A percentile compares a stretch with the other conserved stretches of the same genome.
These are phyloP conservation scores for Smutsia gigantea DNA, from an alignment of 2,797 vertebrate species.

Conservation along the genomic window DNA sequence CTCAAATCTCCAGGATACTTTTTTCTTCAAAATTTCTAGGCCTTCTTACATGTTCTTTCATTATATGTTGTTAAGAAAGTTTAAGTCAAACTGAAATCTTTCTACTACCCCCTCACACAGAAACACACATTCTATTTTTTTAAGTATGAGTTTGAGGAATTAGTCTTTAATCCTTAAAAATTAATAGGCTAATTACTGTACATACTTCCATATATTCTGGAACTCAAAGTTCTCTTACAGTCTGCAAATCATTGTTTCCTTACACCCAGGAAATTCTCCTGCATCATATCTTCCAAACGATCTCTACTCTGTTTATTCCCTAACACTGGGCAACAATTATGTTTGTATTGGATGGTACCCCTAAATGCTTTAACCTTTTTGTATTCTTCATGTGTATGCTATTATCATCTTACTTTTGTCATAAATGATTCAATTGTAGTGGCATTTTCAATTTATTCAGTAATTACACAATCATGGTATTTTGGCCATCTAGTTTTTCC, in stretches of 20 bases:
- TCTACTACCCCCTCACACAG: rapidly evolving
- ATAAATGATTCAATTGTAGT: not conserved
- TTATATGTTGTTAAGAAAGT: not conserved
- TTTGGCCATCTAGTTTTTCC: not conserved
- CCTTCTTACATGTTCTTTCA: not conserved
- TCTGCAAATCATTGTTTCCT: not conserved
- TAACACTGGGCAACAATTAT: not conserved
- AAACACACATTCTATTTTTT: not conserved
- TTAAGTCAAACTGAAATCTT: not conserved
- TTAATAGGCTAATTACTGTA: not conserved
- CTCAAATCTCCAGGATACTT: not conserved
- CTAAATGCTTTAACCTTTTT: not conserved
- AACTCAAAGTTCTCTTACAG: not conserved
- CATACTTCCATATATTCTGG: not conserved
- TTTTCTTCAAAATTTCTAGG: not conserved
- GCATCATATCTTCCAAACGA: not conserved
- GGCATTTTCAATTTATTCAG: not conserved
- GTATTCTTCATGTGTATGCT: not conserved
- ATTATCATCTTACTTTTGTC: not conserved
- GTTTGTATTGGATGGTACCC: not conserved
- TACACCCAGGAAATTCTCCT: not conserved
- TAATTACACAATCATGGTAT: not conserved
- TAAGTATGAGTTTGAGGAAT: not conserved
- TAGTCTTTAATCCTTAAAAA: not conserved
- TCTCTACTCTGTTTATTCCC: not conserved